These are phyloP conservation scores for Stigmatopora argus DNA, from an alignment of 2,113 vertebrate genomes.

Conservation along the genomic window DNA sequence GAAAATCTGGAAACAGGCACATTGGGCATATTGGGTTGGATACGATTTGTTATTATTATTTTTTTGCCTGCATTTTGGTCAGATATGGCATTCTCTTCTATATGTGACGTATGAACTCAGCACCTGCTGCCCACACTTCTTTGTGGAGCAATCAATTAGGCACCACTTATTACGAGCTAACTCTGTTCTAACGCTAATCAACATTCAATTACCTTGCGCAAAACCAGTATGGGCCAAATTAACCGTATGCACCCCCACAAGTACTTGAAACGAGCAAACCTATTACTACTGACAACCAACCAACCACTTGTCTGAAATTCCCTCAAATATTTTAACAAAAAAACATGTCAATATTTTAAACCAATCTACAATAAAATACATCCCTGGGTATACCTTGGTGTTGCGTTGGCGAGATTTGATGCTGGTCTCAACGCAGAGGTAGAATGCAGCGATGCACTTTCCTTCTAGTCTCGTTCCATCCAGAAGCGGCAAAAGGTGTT, in stretches of 20 bases:
- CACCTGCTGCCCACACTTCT: background rate
- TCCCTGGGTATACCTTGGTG: slow-evolving; percentile 77
- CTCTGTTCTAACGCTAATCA: background rate
- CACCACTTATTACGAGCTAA: background rate
- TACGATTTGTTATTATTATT: background rate
- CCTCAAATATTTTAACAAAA: too few relatives aligned
- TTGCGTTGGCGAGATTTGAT: slow-evolving; percentile 91
- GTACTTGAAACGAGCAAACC: background rate
- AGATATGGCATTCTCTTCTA: background rate
- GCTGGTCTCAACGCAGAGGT: slow-evolving; percentile 84
- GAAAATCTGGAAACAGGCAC: slow-evolving; percentile 77
- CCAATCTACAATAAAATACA: too few relatives aligned
- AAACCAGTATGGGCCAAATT: background rate
- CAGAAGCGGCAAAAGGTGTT: slow-evolving; percentile 83
- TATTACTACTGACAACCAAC: background rate
- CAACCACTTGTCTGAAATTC: too few relatives aligned
- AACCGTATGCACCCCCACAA: background rate
- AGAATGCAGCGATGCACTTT: slow-evolving; percentile 94
- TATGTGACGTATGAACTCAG: background rate
- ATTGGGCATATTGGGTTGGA: background rate
- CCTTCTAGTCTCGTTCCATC: slow-evolving; percentile 88
- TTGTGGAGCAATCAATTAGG: background rate
- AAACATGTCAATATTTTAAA: too few relatives aligned
- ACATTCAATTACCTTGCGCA: background rate
- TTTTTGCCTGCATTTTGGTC: background rate